Base-by-base conservation (phyloP, 1,140 invertebrate species). In the Epicauta chinensis region DNA sequence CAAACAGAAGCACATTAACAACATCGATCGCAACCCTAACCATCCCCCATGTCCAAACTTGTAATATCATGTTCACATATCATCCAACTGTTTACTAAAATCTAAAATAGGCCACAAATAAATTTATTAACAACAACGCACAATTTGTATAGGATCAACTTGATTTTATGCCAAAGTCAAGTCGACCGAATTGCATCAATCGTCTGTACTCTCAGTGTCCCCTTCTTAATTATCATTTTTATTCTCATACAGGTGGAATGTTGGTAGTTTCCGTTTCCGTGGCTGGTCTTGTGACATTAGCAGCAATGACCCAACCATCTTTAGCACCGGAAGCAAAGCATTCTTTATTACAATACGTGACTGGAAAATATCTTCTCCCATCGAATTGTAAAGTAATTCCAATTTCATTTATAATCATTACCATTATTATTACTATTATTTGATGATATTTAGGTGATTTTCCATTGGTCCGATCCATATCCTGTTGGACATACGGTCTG, bases 401-500 rank as follows among this genome's bases (percentile, higher is more conserved):
- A 29, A 23, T 23, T 2, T 7, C 7, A 23, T 23, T 23, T 23
- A 23, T 23, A n/a, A n/a, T 23, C 7, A 23, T 23, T 42, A 29
- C 2, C 43, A 32, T 10, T 14, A 10, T 45, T 7, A 35, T 34
- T 12, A 34, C 12, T 7, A 13, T 6, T 45, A 32, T 14, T 36
- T 40, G 31, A 17, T 51, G 35, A 23, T 43, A 43, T 34, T 1
- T 42, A 64, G 62, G 87, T 91, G 38, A 76, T 78, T 54, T 87
- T 86, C 69, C 64, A 92, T 58, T 96, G 91, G 91, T 78, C 82
- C 42, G 90, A 93, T 68, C 91, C 91, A 11, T 81, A 87, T 52
- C 73, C 82, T 9, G 93, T 96, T 0, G 92, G 91, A 9, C 87
- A 86, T 67, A 93, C 90, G 3, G 87, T 93, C 77, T 89, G 87